A percentile compares a stretch with the other conserved stretches of the same genome.
Evolutionary conservation across 2,888 invertebrate species (phyloP).

Genomic region (Xanthostigma xanthostigma): DNA sequence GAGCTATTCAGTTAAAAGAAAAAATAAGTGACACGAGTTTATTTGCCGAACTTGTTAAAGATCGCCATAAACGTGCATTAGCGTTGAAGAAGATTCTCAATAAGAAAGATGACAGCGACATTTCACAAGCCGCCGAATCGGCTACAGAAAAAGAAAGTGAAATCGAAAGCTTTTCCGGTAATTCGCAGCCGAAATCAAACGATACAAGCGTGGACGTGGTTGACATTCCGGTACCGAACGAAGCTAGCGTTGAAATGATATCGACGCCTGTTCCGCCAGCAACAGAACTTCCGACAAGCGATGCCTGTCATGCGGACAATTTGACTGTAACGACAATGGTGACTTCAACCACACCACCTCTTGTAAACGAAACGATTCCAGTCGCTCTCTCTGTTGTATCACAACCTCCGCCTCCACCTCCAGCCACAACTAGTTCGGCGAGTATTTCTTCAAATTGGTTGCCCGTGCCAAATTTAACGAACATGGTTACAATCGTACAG

Average conservation of each 20-base stretch:
- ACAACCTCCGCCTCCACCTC: constrained; percentile 16
- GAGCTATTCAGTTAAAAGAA: constrained; percentile 49
- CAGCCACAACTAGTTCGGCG: constrained; percentile 15
- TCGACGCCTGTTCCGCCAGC: constrained; percentile 1
- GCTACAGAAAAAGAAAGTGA: constrained; percentile 19
- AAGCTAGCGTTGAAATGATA: constrained; percentile 15
- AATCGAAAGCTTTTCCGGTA: constrained; percentile 10
- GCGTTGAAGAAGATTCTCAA: constrained; percentile 56
- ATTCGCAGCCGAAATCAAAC: constrained; percentile 18
- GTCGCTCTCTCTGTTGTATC: constrained; percentile 12
- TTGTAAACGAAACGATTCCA: constrained; percentile 4
- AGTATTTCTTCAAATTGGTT: too few species aligned
- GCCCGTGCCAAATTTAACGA: too few species aligned
- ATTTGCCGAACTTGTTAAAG: constrained; percentile 79
- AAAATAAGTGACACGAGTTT: constrained; percentile 81
- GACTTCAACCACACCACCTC: neutral
- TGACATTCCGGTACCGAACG: constrained; percentile 56
- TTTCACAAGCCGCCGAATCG: constrained; percentile 21
- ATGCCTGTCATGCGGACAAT: too few species aligned
- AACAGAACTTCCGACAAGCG: constrained; percentile 3
- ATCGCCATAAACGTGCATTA: constrained; percentile 65
- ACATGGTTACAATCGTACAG: neutral
- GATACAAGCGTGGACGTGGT: constrained; percentile 36
- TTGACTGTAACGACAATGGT: too few species aligned
- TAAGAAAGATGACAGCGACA: constrained; percentile 42